Evolutionary conservation across 1,140 invertebrate species (phyloP).

Genomic region (Linepithema humile): DNA sequence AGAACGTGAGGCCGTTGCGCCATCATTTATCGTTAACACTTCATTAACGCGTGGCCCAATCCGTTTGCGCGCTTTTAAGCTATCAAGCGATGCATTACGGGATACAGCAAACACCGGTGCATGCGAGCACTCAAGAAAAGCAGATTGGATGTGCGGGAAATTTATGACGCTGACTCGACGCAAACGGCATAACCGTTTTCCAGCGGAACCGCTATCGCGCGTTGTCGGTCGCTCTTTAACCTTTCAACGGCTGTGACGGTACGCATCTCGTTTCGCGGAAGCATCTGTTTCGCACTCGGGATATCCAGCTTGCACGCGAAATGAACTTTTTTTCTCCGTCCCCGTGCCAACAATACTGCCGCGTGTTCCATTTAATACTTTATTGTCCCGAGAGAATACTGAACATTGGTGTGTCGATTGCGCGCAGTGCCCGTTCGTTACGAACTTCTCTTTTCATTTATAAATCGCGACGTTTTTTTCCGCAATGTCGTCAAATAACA

Average conservation of each 20-base stretch:
- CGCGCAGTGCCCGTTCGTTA: neutral
- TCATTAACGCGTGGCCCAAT: conserved; percentile 49
- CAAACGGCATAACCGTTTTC: conserved; percentile 39
- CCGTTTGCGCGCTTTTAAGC: conserved; percentile 51
- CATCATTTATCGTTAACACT: conserved; percentile 54
- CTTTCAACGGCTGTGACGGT: conserved; percentile 28
- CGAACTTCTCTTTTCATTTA: conserved; percentile 1
- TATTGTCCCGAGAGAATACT: conserved; percentile 3
- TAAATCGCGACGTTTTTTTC: conserved; percentile 19
- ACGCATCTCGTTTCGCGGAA: conserved; percentile 10
- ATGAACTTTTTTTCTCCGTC: neutral
- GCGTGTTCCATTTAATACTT: conserved; percentile 34
- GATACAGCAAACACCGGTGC: neutral
- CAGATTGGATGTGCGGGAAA: conserved; percentile 49
- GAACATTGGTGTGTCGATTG: neutral
- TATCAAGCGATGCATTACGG: conserved; percentile 41
- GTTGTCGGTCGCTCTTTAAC: conserved; percentile 28
- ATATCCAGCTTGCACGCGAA: neutral
- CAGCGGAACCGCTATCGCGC: neutral
- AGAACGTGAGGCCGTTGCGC: neutral
- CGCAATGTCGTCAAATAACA: neutral
- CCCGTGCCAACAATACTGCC: neutral
- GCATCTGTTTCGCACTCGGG: conserved; percentile 20
- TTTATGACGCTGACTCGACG: conserved; percentile 42
- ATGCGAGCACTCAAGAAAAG: conserved; percentile 33